Percentiles rank a stretch among this genome's conserved stretches.
Conservation (phyloP, 2,113 vertebrate genomes). For the Genyomyrus donnyi region DNA sequence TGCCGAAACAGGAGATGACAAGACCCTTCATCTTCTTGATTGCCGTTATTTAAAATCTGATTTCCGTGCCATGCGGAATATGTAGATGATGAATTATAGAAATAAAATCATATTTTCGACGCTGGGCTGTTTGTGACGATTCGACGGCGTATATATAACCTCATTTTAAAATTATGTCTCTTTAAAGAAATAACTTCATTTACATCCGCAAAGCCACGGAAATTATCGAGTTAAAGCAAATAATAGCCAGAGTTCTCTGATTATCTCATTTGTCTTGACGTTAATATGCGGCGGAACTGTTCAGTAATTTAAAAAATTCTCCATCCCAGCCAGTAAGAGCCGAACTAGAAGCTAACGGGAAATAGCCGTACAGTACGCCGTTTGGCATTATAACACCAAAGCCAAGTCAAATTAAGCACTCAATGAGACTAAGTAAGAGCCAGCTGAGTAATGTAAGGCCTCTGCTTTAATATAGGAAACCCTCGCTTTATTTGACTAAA, state of each 20-base stretch:
- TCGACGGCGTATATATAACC: background rate
- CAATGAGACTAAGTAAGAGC: background rate
- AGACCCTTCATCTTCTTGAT: background rate
- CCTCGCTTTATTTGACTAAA: background rate
- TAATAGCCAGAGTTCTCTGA: background rate
- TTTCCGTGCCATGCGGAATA: background rate
- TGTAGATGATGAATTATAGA: background rate
- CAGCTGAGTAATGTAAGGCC: background rate
- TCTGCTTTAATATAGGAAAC: background rate
- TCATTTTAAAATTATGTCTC: slow-evolving; percentile 3
- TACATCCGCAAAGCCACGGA: background rate
- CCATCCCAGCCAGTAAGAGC: background rate
- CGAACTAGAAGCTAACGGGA: background rate
- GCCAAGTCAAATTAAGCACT: background rate
- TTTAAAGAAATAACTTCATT: slow-evolving; percentile 1
- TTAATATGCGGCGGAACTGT: background rate
- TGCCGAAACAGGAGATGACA: background rate
- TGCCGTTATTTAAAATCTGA: background rate
- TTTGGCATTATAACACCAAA: background rate
- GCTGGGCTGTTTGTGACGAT: background rate
- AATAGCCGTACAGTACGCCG: background rate
- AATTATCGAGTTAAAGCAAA: background rate
- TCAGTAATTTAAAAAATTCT: background rate
- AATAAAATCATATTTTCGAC: background rate
- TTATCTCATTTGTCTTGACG: background rate